These are phyloP conservation scores for Indicator indicator DNA, from an alignment of 2,113 vertebrate species.

Conservation along the genomic window DNA sequence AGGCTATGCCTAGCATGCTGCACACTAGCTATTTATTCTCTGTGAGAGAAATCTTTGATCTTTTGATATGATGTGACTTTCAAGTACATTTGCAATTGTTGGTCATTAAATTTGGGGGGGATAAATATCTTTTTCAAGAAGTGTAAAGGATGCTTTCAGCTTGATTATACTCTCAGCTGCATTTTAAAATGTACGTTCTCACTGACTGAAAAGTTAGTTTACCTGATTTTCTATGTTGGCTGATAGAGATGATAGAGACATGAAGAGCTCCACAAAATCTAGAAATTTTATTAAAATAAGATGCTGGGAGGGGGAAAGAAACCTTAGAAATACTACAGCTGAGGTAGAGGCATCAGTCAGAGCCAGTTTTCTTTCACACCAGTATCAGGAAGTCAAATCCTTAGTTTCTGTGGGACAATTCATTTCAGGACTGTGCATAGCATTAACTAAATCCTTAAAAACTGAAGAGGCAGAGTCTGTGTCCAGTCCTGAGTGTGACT, in stretches of 20 bases:
- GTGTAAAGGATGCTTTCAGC: neutral
- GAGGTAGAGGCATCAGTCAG: neutral
- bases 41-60: neutral
- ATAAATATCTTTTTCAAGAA: neutral
- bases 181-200: neutral
- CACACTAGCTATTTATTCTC: neutral
- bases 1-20: neutral
- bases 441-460: neutral
- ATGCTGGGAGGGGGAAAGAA: neutral
- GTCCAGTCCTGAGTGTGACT: neutral
- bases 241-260: neutral
- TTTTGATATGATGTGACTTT: neutral
- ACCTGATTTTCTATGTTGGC: neutral
- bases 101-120: neutral
- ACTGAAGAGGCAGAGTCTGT: neutral
- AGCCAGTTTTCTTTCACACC: neutral
- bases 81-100: neutral
- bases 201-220: neutral
- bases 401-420: neutral
- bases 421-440: neutral
- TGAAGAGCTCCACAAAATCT: neutral
- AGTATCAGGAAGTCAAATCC: neutral
- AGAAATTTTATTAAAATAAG: neutral
- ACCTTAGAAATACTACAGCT: neutral
- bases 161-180: neutral